These are phyloP conservation scores for Meda fulgida DNA, from an alignment of 2,797 vertebrate genomes.

Conservation along the genomic window DNA sequence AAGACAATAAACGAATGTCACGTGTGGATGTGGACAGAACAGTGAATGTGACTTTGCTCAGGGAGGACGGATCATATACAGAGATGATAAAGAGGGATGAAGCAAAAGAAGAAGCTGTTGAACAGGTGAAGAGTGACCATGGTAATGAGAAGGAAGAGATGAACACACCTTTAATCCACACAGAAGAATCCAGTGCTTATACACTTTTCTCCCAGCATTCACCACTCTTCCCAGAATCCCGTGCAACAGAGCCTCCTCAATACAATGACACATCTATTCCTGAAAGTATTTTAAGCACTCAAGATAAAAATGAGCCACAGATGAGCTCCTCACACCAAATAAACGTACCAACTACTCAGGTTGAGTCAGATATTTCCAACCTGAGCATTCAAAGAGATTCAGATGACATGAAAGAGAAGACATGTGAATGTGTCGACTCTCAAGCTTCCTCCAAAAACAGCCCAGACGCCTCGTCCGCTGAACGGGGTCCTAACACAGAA, in stretches of 20 bases:
- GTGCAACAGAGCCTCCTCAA: not conserved
- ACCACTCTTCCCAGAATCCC: not conserved
- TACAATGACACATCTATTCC: not conserved
- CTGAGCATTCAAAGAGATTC: not conserved
- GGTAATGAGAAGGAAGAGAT: not conserved
- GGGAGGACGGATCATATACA: not conserved
- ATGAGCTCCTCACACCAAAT: not conserved
- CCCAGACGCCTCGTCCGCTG: not conserved
- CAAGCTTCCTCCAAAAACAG: not conserved
- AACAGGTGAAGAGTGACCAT: not conserved
- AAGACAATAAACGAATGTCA: not conserved
- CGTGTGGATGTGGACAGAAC: not conserved
- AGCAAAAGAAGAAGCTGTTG: not conserved
- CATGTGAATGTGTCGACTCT: not conserved
- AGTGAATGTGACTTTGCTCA: not conserved
- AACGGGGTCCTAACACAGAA: not conserved
- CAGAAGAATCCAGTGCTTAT: not conserved
- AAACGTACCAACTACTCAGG: not conserved
- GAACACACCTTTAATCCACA: not conserved
- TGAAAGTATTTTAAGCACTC: conserved; percentile 6
- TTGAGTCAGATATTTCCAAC: not conserved
- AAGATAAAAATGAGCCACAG: not conserved
- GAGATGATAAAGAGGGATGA: not conserved
- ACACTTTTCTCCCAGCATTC: not conserved
- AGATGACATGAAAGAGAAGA: not conserved